Percentiles rank a stretch among this genome's conserved stretches.
These are phyloP conservation scores for Cosmorhoe ocellata DNA, from an alignment of 2,888 invertebrate genomes.

Conservation along the genomic window DNA sequence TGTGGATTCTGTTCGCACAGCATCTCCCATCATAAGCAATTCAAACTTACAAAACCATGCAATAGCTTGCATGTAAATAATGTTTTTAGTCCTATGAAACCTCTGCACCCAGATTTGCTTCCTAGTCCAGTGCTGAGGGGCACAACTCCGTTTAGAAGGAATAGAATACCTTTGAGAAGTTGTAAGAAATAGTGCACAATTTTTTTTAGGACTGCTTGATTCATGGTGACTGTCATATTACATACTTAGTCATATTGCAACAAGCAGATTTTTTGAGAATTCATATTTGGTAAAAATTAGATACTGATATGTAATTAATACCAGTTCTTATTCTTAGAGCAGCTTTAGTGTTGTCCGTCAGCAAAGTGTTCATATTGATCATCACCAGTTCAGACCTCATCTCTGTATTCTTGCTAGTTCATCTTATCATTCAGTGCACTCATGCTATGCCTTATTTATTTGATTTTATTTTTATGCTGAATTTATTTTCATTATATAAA, in stretches of 20 bases:
- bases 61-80: conserved; percentile 34
- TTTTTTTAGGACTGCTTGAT: conserved; percentile 21
- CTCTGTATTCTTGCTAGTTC: too few relatives aligned
- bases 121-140: conserved; percentile 48
- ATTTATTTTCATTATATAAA: too few relatives aligned
- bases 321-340: too few relatives aligned
- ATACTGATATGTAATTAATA: too few relatives aligned
- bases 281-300: too few relatives aligned
- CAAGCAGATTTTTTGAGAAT: too few relatives aligned
- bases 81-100: conserved; percentile 45
- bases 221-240: conserved; percentile 15
- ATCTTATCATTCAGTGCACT: background rate
- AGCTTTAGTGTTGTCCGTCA: too few relatives aligned
- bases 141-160: conserved; percentile 49
- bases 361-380: too few relatives aligned
- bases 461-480: too few relatives aligned
- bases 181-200: conserved; percentile 40
- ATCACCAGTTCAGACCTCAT: too few relatives aligned
- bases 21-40: conserved; percentile 26
- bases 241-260: too few relatives aligned
- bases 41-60: conserved; percentile 8
- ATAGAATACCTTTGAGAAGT: conserved; percentile 41
- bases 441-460: conserved; percentile 1
- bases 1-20: conserved; percentile 45
- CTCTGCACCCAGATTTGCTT: conserved; percentile 35